These are phyloP conservation scores for Blomia tropicalis DNA, from an alignment of 2,888 invertebrate species.

Conservation along the genomic window DNA sequence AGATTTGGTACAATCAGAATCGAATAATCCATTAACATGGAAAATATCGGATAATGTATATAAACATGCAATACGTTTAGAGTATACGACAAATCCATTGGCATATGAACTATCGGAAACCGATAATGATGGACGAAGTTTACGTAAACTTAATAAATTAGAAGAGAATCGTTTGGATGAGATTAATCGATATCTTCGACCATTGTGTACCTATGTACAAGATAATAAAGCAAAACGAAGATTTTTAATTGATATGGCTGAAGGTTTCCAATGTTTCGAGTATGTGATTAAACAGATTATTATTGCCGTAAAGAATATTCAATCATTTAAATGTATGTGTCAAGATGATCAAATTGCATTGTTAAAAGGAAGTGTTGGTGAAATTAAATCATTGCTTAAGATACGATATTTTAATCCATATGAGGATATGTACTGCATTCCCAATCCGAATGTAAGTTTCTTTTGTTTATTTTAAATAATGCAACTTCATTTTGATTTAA, in stretches of 20 bases:
- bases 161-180: background rate
- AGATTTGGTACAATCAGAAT: background rate
- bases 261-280: constrained; percentile 75
- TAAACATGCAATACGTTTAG: background rate
- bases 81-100: background rate
- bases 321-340: constrained; percentile 76
- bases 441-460: constrained; percentile 4
- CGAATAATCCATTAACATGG: background rate
- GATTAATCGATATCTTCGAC: background rate
- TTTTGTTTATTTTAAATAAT: too few species aligned
- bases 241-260: constrained; percentile 37
- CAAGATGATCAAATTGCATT: constrained; percentile 79
- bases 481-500: background rate
- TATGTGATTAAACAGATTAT: constrained; percentile 65
- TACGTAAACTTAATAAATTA: background rate
- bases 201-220: background rate
- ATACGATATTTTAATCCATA: background rate
- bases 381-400: background rate
- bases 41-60: constrained; percentile 13
- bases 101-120: background rate
- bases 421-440: background rate
- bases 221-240: background rate
- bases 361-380: constrained; percentile 56
- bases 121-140: background rate
- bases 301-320: constrained; percentile 45